Evolutionary conservation across 1,140 invertebrate genomes (phyloP), one percentile per base, ranked within the genome.

Genomic region (Prorops nasuta): DNA sequence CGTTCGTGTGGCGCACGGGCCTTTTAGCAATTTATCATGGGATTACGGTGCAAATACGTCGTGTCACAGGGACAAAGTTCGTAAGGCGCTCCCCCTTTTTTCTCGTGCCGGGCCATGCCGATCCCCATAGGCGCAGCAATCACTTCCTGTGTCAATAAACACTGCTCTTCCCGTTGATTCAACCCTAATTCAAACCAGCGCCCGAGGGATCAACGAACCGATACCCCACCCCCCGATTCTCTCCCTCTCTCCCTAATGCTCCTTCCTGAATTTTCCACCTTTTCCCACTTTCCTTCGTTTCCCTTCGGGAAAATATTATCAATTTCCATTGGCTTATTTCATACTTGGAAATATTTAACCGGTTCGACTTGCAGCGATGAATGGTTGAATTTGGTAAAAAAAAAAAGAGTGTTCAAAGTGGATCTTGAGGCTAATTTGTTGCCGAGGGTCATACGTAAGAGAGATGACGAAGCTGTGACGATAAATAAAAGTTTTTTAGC

Each of bases 1-100:
- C 54, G 54, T 46, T 54, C 55, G 60, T 61, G 56, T 57, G 43
- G 45, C 49, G 56, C 56, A 28, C 4, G 24, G 10, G 66, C 58
- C 62, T 62, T 72, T 67, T 60, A 57, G 60, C 60, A 69, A 75
- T 76, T 75, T 72, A 75, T 76, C 72, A 76, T 65, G 69, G 70
- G 74, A 76, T 76, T 74, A 74, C 68, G 71, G 41, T 67, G 71
- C 71, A 71, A 75, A 74, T 75, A 74, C 63, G 67, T 57, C 44
- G 20, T 9, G 21, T 17, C 21, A 31, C 32, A 32, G 31, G 21
- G 38, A 19, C 19, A 31, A 39, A 28, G 31, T 22, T 16, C n/a
- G 15, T 38, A 19, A 17, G 20, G n/a, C n/a, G n/a, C n/a, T n/a
- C n/a, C n/a, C n/a, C n/a, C n/a, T n/a, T n/a, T n/a, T n/a, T n/a